Evolutionary conservation across 1,140 invertebrate species (phyloP), one percentile per base, ranked within the genome.

Genomic region (Drosophila arizonae): DNA sequence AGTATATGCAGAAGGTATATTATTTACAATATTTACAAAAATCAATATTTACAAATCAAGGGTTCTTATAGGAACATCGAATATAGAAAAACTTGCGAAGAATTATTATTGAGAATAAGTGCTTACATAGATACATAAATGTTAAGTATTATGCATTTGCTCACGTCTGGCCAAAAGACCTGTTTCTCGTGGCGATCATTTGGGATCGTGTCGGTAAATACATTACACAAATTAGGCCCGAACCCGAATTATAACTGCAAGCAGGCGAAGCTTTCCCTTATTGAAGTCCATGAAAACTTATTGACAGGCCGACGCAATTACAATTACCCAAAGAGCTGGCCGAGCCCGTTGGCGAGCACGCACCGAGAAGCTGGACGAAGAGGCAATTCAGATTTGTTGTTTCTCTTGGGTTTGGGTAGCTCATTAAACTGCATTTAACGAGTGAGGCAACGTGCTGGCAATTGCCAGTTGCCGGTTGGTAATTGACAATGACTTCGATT

Each of bases 341-440:
- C 64, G 57, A 51, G 61, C 65, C 81, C 82, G 56, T 67, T 50
- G 72, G 81, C 81, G 33, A 72, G 48, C 82, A 86, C 81, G 81
- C 78, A 77, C 68, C 61, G 69, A 61, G 46, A 50, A 57, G 64
- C 48, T 41, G 48, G 28, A 28, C 60, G 45, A 61, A 43, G 57
- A 56, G 58, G 51, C 39, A 54, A 9, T 11, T 21, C 36, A 64
- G 45, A 46, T 60, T 60, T 48, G 3, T 28, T 28, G 21, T 30
- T 30, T 30, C 28, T 30, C 6, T 56, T 2, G 8, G 2, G 6
- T 39, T 39, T 13, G 41, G 54, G 62, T 43, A 72, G 64, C 82
- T 86, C 82, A 86, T 86, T 86, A 87, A 86, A 86, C 54, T 67
- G 68, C 54, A 87, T 85, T 86, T 86, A 86, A 86, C 76, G 82